Evolutionary conservation across 2,113 vertebrate genomes (phyloP).

Genomic region (Dascyllus trimaculatus): DNA sequence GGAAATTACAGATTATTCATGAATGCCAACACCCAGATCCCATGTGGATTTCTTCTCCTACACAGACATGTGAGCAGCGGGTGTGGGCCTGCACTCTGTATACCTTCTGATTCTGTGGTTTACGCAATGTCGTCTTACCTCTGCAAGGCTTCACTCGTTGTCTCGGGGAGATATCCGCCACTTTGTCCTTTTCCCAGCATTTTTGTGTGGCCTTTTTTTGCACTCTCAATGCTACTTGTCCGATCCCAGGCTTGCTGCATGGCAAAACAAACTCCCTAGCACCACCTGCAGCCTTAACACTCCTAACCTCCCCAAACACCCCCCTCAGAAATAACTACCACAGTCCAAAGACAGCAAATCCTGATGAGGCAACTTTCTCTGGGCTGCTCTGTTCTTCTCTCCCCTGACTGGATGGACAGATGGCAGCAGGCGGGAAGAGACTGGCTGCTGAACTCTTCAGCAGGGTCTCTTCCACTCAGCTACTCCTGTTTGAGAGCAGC

Average conservation of each 20-base stretch:
- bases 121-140: slow-evolving; percentile 74
- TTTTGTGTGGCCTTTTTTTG: slow-evolving; percentile 61
- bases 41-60: slow-evolving; percentile 11
- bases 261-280: slow-evolving; percentile 66
- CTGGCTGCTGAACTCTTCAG: slow-evolving; percentile 40
- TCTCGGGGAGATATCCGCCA: slow-evolving; percentile 60
- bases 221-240: slow-evolving; percentile 55
- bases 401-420: slow-evolving; percentile 40
- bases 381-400: slow-evolving; percentile 42
- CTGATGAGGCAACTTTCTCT: slow-evolving; percentile 61
- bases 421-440: slow-evolving; percentile 46
- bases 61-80: slow-evolving; percentile 8
- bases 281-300: slow-evolving; percentile 68
- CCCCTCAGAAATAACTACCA: slow-evolving; percentile 60
- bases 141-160: slow-evolving; percentile 60
- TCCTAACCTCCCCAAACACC: slow-evolving; percentile 37
- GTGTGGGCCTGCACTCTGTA: background rate
- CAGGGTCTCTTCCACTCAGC: slow-evolving; percentile 46
- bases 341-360: slow-evolving; percentile 60
- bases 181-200: slow-evolving; percentile 76
- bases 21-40: slow-evolving; percentile 22
- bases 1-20: background rate
- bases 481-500: slow-evolving; percentile 70
- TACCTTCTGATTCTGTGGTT: background rate
- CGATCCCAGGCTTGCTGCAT: slow-evolving; percentile 77